Conservation (phyloP, 2,797 vertebrate genomes). For the Mormyrus proboscirostris region DNA sequence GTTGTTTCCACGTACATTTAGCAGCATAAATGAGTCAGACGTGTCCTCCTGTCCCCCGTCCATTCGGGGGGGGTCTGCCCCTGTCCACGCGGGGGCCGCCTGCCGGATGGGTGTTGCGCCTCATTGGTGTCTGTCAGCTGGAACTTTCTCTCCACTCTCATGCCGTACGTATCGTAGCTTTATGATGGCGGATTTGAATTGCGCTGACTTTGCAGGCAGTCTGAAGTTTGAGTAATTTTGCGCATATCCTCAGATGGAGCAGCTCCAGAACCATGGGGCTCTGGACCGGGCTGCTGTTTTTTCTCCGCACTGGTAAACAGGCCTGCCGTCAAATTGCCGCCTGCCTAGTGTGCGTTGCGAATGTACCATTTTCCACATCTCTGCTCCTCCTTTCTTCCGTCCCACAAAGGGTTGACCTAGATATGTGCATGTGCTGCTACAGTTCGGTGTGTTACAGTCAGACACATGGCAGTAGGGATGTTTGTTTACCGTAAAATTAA, state of each 20-base stretch:
- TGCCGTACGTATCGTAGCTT: not conserved
- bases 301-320: not conserved
- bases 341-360: conserved; percentile 14
- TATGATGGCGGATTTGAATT: not conserved
- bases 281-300: not conserved
- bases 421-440: not conserved
- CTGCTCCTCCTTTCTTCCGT: conserved; percentile 21
- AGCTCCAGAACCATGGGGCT: no score
- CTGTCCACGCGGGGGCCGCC: not conserved
- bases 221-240: not conserved
- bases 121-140: not conserved
- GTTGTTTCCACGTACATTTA: not conserved
- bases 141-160: not conserved
- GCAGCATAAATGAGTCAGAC: not conserved
- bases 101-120: not conserved
- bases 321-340: conserved; percentile 17
- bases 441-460: not conserved
- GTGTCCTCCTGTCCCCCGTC: not conserved
- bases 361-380: conserved; percentile 22
- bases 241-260: not conserved
- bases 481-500: not conserved
- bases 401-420: conserved; percentile 9
- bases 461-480: not conserved
- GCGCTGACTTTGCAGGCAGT: not conserved
- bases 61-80: not conserved